Evolutionary conservation across 2,113 vertebrate species (phyloP), one percentile per base, ranked within the genome.

Genomic region (Phoxinus phoxinus): DNA sequence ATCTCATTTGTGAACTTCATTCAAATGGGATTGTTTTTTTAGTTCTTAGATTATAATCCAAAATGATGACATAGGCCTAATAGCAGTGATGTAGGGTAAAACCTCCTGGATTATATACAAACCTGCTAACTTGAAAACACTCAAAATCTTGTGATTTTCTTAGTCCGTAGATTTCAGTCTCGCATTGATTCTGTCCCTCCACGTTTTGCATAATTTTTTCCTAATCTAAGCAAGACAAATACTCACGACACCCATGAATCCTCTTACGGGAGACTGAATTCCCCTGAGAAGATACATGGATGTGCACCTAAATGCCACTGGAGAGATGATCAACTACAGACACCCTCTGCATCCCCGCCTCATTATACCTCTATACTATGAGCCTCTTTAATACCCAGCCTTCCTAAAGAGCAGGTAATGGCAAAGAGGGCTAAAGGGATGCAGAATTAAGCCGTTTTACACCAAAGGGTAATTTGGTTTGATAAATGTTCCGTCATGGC

Each of bases 381-480:
- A 96, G 95, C 93, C 95, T 94, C 93, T 96, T 97, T 98, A 97
- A 96, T 94, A 98, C 96, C 96, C 96, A 96, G 94, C 96, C 96
- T 96, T 97, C 97, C 96, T 97, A 97, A 97, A 98, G 96, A 97
- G 95, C 95, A 96, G 95, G 95, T 98, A 98, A 97, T 97, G 97
- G 97, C 95, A 98, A 96, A 95, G 94, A 95, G 96, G 96, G 95
- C 97, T 96, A 96, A 96, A 94, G 94, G 97, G 97, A 96, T 96
- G 96, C 93, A 92, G 95, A 97, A 98, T 98, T 98, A 98, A 98
- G 96, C 96, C 95, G 95, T 97, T 98, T 97, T 97, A 96, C 97
- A 96, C 96, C 97, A 96, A 97, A 98, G 96, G 96, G 97, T 98
- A 97, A 98, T 99, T 98, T 98, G 94, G 95, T 97, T 96, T 99